Conservation (phyloP, 2,888 invertebrate species). For the Tiphia femorata region DNA sequence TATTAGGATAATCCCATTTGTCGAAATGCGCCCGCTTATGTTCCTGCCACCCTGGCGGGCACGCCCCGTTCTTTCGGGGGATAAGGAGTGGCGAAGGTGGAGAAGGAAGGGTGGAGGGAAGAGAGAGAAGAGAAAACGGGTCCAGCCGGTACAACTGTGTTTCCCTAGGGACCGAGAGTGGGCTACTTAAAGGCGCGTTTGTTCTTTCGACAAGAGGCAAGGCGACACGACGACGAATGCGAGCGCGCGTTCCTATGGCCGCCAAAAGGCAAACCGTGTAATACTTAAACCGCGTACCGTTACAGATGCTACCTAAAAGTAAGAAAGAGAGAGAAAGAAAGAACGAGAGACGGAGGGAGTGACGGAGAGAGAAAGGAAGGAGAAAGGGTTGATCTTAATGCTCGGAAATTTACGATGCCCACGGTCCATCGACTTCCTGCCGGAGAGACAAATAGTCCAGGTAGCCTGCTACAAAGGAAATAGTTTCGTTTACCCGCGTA, state of each 20-base stretch:
- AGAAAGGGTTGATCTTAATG: conserved; percentile 21
- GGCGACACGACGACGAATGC: conserved; percentile 9
- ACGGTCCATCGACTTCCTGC: too few relatives aligned
- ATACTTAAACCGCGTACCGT: conserved; percentile 32
- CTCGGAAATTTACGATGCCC: conserved; percentile 31
- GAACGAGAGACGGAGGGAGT: too few relatives aligned
- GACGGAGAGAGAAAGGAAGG: conserved; percentile 5
- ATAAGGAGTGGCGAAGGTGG: too few relatives aligned
- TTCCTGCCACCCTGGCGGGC: conserved; percentile 6
- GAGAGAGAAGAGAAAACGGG: conserved; percentile 13
- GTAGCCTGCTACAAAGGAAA: too few relatives aligned
- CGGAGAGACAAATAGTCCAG: too few relatives aligned
- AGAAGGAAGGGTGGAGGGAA: conserved; percentile 16
- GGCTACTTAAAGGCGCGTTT: conserved; percentile 31
- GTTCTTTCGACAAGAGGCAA: conserved; percentile 16
- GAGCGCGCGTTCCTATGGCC: background rate
- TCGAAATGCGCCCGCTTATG: conserved; percentile 34
- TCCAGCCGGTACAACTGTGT: conserved; percentile 20
- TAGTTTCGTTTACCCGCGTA: too few relatives aligned
- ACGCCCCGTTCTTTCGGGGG: conserved; percentile 10
- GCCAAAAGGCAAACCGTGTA: conserved; percentile 25
- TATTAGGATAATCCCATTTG: conserved; percentile 56
- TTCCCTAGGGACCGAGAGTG: conserved; percentile 12
- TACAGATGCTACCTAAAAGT: conserved; percentile 16
- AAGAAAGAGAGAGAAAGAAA: conserved; percentile 1